Conservation (phyloP, 2,888 invertebrate genomes). For the Ashinkailepas kermadecensis region DNA sequence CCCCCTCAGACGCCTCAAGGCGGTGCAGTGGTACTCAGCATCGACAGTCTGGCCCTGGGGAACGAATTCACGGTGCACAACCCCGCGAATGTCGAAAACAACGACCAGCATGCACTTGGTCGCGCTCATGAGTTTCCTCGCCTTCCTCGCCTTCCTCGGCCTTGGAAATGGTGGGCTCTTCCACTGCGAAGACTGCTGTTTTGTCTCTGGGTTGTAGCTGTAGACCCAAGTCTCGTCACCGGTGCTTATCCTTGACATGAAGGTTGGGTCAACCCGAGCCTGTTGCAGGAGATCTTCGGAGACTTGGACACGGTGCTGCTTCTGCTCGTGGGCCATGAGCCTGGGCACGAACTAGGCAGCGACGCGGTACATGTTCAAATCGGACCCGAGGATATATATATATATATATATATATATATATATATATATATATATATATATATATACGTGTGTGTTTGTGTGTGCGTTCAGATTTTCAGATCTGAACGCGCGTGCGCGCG, state of each 20-base stretch:
- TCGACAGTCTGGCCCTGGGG: constrained; percentile 28
- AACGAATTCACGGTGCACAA: constrained; percentile 29
- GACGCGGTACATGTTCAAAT: too few relatives aligned
- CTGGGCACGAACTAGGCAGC: too few relatives aligned
- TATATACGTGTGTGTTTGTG: too few relatives aligned
- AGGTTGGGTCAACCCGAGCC: constrained; percentile 21
- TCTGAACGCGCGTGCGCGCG: too few relatives aligned
- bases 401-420: too few relatives aligned
- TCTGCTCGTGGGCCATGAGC: too few relatives aligned
- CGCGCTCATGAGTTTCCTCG: neutral
- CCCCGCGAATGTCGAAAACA: constrained; percentile 30
- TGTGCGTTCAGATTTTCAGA: too few relatives aligned
- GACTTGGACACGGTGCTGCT: too few relatives aligned
- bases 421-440: too few relatives aligned
- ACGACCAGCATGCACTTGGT: constrained; percentile 31
- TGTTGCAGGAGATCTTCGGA: too few relatives aligned
- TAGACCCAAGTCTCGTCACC: constrained; percentile 20
- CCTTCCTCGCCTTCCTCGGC: constrained; percentile 29
- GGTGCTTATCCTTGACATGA: constrained; percentile 21
- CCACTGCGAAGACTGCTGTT: constrained; percentile 6
- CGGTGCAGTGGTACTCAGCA: constrained; percentile 28
- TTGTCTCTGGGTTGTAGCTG: neutral
- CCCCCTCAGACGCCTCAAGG: constrained; percentile 38
- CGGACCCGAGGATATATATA: neutral
- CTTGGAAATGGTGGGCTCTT: constrained; percentile 21